Conservation (phyloP, 2,113 vertebrate genomes). For the Bambusicola thoracicus region DNA sequence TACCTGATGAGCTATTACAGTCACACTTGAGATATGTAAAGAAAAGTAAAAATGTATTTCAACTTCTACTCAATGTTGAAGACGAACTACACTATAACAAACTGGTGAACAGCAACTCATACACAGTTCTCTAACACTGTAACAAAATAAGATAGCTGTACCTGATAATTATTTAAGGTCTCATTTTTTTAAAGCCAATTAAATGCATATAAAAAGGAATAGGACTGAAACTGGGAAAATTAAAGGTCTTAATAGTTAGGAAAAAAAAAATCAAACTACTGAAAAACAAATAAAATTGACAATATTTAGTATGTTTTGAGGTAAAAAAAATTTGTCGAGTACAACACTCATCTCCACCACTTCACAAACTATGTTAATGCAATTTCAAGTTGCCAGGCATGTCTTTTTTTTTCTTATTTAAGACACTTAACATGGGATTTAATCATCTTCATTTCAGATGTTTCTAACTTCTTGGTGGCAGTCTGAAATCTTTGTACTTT, state of each 20-base stretch:
- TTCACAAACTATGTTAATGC: neutral
- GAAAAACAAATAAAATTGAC: neutral
- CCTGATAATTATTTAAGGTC: neutral
- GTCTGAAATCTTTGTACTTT: neutral
- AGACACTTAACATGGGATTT: neutral
- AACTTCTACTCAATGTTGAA: neutral
- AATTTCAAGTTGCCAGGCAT: neutral
- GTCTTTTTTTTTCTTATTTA: neutral
- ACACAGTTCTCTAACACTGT: neutral
- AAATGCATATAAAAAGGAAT: neutral
- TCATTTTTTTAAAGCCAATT: neutral
- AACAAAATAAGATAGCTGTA: neutral
- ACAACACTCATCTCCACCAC: neutral
- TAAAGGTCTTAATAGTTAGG: neutral
- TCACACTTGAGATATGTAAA: slow-evolving; percentile 31
- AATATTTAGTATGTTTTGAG: neutral
- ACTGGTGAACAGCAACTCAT: slow-evolving; percentile 3
- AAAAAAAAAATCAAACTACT: neutral
- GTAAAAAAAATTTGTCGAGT: neutral
- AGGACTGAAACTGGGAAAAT: slow-evolving; percentile 1
- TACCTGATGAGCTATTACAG: slow-evolving; percentile 18
- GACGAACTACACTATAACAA: neutral
- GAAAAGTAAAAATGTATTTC: neutral
- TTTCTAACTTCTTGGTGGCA: neutral
- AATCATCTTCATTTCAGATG: neutral